Base-by-base conservation (phyloP, 2,113 vertebrate species). In the Macquaria australasica region DNA sequence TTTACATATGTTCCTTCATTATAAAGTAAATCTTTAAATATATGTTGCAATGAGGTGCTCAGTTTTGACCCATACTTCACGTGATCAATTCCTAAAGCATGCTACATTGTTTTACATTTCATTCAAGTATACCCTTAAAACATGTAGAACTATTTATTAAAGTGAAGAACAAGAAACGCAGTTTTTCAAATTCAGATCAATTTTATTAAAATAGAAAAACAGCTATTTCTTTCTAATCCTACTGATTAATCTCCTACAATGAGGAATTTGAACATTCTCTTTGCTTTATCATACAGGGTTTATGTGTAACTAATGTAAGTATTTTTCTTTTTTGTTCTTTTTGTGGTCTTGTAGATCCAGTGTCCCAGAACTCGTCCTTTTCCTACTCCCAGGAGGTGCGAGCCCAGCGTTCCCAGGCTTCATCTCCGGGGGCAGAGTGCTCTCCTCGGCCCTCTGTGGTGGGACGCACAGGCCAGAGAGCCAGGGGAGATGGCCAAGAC, bases 401-500 rank as follows among this genome's bases (percentile, higher is more conserved):
- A 14, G 79, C 88, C 67, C 95, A 94, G 73, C 93, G 39, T 59
- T 99, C 98, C 21, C 96, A 95, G 86, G 96, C 96, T 73, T 96
- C 95, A 0, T 98, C 98, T 2, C 97, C 96, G 0, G 96, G 91
- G 1, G 96, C 94, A 15, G 97, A 97, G 64, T 96, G 96, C 21
- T 98, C 97, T 63, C 97, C 97, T 58, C 95, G 98, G 12, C 98
- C 98, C 6, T 98, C 97, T 14, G 98, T 97, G 41, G 92, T 98
- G 48, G 98, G 98, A 8, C 97, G 97, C 50, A 96, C 96, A 0
- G 96, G 96, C 77, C 98, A 98, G 85, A 96, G 98, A 63, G 96
- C 97, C 64, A 91, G 98, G 66, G 98, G 98, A 72, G 98, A 99
- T 23, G 98, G 98, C 43, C 98, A 99, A 84, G 98, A 99, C 1